Conservation (phyloP, 2,797 vertebrate genomes). For the Philypnodon macrostomus region DNA sequence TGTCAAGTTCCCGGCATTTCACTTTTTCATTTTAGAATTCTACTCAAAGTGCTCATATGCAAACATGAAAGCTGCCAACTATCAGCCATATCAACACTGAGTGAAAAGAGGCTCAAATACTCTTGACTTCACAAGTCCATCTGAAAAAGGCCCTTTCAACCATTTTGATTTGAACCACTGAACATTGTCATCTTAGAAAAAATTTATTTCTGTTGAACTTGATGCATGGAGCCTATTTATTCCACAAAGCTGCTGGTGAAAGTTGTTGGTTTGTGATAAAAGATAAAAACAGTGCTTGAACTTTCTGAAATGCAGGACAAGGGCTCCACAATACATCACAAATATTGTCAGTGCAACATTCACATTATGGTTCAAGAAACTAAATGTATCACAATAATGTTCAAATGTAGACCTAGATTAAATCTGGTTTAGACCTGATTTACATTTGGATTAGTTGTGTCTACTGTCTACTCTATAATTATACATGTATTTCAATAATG, state of each 20-base stretch:
- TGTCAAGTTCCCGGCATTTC: no score
- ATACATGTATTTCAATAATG: no score
- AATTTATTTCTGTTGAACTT: slow-evolving; percentile 2
- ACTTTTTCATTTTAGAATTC: no score
- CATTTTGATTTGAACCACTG: not conserved
- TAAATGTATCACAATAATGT: no score
- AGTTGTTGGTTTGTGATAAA: slow-evolving; percentile 1
- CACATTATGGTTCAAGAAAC: no score
- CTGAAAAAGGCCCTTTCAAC: slow-evolving; percentile 1
- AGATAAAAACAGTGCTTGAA: slow-evolving; percentile 10
- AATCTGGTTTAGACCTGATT: no score
- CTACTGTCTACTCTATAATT: no score
- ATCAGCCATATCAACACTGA: not conserved
- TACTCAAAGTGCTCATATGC: not conserved
- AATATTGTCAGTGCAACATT: no score
- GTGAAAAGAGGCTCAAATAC: not conserved
- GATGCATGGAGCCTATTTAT: slow-evolving; percentile 12
- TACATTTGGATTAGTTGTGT: no score
- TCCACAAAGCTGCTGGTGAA: slow-evolving; percentile 22
- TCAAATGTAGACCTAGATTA: no score
- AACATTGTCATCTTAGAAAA: slow-evolving; percentile 4
- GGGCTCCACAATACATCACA: no score
- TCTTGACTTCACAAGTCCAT: not conserved
- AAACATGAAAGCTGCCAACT: not conserved
- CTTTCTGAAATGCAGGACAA: slow-evolving; percentile 26